Conservation (phyloP, 2,888 invertebrate genomes). For the Cephus sareptanus region DNA sequence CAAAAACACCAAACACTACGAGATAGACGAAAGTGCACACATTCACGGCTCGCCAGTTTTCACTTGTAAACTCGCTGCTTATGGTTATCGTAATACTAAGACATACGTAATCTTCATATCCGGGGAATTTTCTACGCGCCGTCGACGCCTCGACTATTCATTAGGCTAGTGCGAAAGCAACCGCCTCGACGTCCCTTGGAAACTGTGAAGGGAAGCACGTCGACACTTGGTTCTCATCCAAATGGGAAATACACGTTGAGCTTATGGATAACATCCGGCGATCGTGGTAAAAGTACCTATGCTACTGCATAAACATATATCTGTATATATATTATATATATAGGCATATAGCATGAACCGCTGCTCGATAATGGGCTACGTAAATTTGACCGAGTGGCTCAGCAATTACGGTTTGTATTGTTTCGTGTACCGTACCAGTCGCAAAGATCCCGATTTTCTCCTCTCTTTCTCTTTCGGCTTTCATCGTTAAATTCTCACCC, state of each 20-base stretch:
- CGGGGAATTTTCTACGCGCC: not conserved
- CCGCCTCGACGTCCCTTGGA: not conserved
- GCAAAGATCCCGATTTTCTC: not conserved
- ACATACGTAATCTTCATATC: not conserved
- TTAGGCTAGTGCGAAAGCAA: not conserved
- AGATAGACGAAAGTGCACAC: not conserved
- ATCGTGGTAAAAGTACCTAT: not conserved
- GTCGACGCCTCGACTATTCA: not conserved
- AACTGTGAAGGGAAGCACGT: not conserved
- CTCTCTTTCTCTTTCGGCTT: not conserved
- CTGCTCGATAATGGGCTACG: not conserved
- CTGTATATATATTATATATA: not conserved
- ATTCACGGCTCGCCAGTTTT: not conserved
- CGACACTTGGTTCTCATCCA: not conserved
- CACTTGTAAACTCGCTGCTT: not conserved
- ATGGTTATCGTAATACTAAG: not conserved
- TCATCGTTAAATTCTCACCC: conserved; percentile 16
- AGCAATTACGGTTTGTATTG: conserved; percentile 36
- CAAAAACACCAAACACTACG: not conserved
- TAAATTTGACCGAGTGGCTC: conserved; percentile 32
- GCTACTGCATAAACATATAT: not conserved
- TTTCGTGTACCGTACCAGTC: conserved; percentile 10
- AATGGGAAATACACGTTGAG: not conserved
- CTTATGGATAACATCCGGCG: not conserved
- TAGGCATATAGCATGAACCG: not conserved